A percentile compares a stretch with the other conserved stretches of the same genome.
Evolutionary conservation across 1,140 invertebrate species (phyloP).

Genomic region (Drosophila tsacasi): DNA sequence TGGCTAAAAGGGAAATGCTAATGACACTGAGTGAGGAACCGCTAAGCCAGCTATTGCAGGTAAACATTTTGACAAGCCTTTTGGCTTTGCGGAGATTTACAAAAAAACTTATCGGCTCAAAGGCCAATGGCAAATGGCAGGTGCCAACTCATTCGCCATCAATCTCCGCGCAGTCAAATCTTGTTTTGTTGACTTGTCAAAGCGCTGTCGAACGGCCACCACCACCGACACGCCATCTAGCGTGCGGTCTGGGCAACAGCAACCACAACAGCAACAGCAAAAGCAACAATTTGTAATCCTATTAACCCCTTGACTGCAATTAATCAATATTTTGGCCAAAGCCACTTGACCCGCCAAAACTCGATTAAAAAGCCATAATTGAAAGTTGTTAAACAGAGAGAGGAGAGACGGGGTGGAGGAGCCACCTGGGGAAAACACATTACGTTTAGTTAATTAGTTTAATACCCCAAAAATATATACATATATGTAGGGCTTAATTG

Average conservation of each 20-base stretch:
- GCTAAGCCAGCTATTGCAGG: slow-evolving; percentile 23
- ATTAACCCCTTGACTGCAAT: slow-evolving; percentile 76
- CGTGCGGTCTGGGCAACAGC: slow-evolving; percentile 45
- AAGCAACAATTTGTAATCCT: slow-evolving; percentile 62
- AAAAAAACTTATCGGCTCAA: slow-evolving; percentile 34
- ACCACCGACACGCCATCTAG: slow-evolving; percentile 68
- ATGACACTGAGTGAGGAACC: slow-evolving; percentile 31
- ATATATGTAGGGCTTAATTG: slow-evolving; percentile 21
- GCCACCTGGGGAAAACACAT: background rate
- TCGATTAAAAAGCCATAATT: slow-evolving; percentile 42
- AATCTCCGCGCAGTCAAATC: slow-evolving; percentile 34
- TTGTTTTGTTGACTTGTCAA: slow-evolving; percentile 66
- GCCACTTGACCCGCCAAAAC: slow-evolving; percentile 42
- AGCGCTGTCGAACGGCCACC: slow-evolving; percentile 46
- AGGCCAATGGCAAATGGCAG: slow-evolving; percentile 59
- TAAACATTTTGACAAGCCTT: slow-evolving; percentile 23
- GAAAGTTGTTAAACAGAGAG: slow-evolving; percentile 10
- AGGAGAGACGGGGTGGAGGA: background rate
- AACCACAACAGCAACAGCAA: slow-evolving; percentile 14
- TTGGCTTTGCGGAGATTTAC: slow-evolving; percentile 28
- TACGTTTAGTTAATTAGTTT: slow-evolving; percentile 32
- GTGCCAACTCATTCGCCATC: slow-evolving; percentile 58
- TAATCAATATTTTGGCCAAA: slow-evolving; percentile 65
- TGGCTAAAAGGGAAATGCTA: slow-evolving; percentile 16
- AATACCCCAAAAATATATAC: slow-evolving; percentile 18